These are phyloP conservation scores for Oedothorax gibbosus DNA, from an alignment of 1,140 invertebrate genomes.

Conservation along the genomic window DNA sequence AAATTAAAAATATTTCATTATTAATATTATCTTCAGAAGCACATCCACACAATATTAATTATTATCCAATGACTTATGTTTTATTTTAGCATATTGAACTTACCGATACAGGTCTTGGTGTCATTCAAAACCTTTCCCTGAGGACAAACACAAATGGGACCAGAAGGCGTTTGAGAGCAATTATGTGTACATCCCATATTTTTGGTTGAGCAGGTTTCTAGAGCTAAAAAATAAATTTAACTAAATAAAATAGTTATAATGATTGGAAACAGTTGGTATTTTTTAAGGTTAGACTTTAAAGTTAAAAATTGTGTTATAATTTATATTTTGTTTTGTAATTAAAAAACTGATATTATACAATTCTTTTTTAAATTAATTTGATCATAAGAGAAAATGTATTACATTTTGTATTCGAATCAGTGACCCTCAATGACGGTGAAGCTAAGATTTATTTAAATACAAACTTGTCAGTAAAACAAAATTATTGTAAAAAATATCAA, in stretches of 20 bases:
- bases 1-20: no score
- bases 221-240: conserved; percentile 6
- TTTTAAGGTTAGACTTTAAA: no score
- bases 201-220: conserved; percentile 43
- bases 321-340: no score
- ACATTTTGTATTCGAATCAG: background rate
- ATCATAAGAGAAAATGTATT: background rate
- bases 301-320: no score
- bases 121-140: conserved; percentile 74
- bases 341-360: background rate
- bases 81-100: background rate
- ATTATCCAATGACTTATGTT: background rate
- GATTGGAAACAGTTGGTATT: background rate
- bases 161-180: conserved; percentile 91
- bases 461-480: background rate
- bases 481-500: background rate
- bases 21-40: conserved; percentile 25
- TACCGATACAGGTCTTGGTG: conserved; percentile 74
- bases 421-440: background rate
- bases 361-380: background rate
- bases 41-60: background rate
- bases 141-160: conserved; percentile 90
- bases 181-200: conserved; percentile 80
- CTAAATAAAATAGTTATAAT: background rate
- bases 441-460: background rate